A percentile compares a stretch with the other conserved stretches of the same genome.
Conservation (phyloP, 2,888 invertebrate genomes). For the Linnaemya vulpina region DNA sequence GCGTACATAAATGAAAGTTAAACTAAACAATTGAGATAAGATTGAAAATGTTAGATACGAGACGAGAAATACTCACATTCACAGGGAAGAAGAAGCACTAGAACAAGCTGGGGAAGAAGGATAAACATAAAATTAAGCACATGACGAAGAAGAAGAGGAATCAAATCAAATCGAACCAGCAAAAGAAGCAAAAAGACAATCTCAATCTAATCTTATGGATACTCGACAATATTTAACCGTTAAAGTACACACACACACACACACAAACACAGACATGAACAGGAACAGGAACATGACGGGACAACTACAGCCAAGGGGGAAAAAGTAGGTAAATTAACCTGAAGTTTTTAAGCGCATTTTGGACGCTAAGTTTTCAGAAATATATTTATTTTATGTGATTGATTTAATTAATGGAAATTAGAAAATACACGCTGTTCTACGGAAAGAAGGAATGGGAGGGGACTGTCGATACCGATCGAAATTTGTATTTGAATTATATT, state of each 20-base stretch:
- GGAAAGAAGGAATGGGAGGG: too few species aligned
- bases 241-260: background rate
- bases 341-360: too few species aligned
- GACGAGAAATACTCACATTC: slow-evolving; percentile 42
- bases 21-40: slow-evolving; percentile 83
- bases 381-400: too few species aligned
- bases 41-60: slow-evolving; percentile 78
- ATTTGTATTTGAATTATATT: too few species aligned
- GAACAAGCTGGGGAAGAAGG: slow-evolving; percentile 54
- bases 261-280: background rate
- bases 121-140: slow-evolving; percentile 69
- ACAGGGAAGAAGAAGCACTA: slow-evolving; percentile 57
- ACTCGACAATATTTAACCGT: slow-evolving; percentile 59
- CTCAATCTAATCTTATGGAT: slow-evolving; percentile 66
- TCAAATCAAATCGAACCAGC: slow-evolving; percentile 67
- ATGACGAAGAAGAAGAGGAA: slow-evolving; percentile 61
- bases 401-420: too few species aligned
- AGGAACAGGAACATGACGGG: background rate
- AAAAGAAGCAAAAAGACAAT: slow-evolving; percentile 45
- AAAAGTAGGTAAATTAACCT: slow-evolving; percentile 2
- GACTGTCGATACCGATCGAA: too few species aligned
- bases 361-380: too few species aligned
- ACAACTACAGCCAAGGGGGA: background rate
- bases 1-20: slow-evolving; percentile 74
- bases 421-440: too few species aligned